Percentiles rank a stretch among this genome's conserved stretches.
These are phyloP conservation scores for Epinephelus cyanopodus DNA, from an alignment of 2,113 vertebrate species.

Conservation along the genomic window DNA sequence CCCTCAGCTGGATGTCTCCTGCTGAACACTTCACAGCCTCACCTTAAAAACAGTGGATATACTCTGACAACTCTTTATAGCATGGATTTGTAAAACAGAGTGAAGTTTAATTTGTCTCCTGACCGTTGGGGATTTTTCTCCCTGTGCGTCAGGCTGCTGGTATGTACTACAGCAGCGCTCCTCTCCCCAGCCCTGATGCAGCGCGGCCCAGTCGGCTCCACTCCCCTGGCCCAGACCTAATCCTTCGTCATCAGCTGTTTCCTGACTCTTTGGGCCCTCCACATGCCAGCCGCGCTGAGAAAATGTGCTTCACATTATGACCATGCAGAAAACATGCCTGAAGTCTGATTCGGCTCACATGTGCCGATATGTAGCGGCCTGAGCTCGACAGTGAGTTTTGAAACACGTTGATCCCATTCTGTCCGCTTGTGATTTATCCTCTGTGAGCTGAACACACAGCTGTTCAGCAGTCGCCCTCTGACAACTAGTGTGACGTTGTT, in stretches of 20 bases:
- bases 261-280: slow-evolving; percentile 68
- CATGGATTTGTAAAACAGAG: slow-evolving; percentile 28
- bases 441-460: slow-evolving; percentile 38
- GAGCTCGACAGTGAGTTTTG: slow-evolving; percentile 39
- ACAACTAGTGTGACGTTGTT: neutral
- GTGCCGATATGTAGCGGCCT: slow-evolving; percentile 50
- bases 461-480: slow-evolving; percentile 27
- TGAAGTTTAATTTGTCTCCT: slow-evolving; percentile 47
- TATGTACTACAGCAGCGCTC: slow-evolving; percentile 61
- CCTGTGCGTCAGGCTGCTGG: slow-evolving; percentile 72
- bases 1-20: neutral
- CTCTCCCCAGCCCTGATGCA: slow-evolving; percentile 39
- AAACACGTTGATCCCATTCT: slow-evolving; percentile 58
- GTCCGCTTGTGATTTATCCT: slow-evolving; percentile 52
- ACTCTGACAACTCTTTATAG: slow-evolving; percentile 9
- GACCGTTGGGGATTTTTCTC: slow-evolving; percentile 56
- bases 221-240: slow-evolving; percentile 64
- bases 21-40: neutral
- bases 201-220: slow-evolving; percentile 52
- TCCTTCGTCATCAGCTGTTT: slow-evolving; percentile 85
- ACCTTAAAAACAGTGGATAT: slow-evolving; percentile 7
- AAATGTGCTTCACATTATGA: slow-evolving; percentile 84
- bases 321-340: slow-evolving; percentile 75
- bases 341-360: slow-evolving; percentile 62
- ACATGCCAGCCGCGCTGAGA: slow-evolving; percentile 74